A percentile compares a stretch with the other conserved stretches of the same genome.
phyloP scores from a whole-genome alignment of 2,797 vertebrate genomes.

The Aratinga solstitialis region DNA sequence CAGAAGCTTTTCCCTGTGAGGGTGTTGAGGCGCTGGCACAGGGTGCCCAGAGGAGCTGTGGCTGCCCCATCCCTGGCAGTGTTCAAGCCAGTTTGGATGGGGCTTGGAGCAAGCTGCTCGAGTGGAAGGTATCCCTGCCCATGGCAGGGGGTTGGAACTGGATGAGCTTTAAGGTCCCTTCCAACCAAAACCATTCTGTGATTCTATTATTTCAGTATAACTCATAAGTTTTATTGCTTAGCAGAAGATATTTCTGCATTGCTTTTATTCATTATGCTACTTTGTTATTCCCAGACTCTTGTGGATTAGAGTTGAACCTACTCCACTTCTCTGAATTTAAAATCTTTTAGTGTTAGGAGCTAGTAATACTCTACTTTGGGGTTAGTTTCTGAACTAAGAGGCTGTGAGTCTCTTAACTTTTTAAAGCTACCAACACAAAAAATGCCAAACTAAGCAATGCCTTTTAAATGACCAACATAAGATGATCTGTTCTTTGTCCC shows the following conservation, averaged over 20 bases:
- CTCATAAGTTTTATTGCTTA: not conserved
- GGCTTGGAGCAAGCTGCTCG: not conserved
- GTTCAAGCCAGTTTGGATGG: not conserved
- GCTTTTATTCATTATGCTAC: not conserved
- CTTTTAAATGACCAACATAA: not conserved
- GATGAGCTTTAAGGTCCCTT: not conserved
- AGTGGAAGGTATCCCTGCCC: not conserved
- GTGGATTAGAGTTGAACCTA: not conserved
- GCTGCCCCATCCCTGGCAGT: not conserved
- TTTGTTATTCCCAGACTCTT: not conserved
- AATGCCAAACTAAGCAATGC: not conserved
- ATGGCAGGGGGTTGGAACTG: not conserved
- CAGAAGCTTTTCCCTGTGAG: not conserved
- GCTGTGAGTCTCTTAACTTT: not conserved
- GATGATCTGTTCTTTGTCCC: not conserved
- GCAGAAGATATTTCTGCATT: not conserved
- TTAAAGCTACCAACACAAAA: not conserved
- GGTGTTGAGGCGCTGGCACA: not conserved
- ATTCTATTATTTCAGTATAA: not conserved
- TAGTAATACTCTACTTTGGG: not conserved
- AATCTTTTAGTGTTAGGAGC: not conserved
- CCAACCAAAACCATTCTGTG: not conserved
- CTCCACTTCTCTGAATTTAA: not conserved
- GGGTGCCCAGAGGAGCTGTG: not conserved
- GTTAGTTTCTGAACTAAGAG: not conserved